These are phyloP conservation scores for Brachionus koreanus DNA, from an alignment of 1,140 invertebrate genomes.

Conservation along the genomic window DNA sequence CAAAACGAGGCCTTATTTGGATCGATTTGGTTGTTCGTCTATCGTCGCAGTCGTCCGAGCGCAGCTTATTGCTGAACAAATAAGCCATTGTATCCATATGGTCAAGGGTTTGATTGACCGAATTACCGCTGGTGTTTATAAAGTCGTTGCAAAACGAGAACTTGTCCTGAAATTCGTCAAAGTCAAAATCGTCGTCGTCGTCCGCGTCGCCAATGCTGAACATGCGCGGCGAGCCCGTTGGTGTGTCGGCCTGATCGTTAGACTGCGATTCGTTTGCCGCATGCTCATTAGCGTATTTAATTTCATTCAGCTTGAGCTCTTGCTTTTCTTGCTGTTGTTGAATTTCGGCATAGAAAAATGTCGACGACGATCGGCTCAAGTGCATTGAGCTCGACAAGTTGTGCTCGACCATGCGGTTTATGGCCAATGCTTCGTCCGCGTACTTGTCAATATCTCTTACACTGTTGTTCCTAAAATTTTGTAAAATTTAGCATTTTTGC, in stretches of 20 bases:
- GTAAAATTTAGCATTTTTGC: neutral
- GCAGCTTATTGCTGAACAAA: neutral
- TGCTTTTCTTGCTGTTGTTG: conserved; percentile 20
- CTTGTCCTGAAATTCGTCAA: conserved; percentile 3
- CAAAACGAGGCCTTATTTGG: neutral
- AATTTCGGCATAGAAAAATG: neutral
- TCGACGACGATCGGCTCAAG: neutral
- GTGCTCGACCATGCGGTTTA: conserved; percentile 30
- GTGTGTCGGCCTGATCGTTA: neutral
- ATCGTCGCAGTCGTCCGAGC: neutral
- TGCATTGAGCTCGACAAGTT: conserved; percentile 3
- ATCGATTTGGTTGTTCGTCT: neutral
- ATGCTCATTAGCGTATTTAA: neutral
- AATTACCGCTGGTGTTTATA: neutral
- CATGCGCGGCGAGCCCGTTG: neutral
- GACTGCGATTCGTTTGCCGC: neutral
- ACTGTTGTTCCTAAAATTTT: neutral
- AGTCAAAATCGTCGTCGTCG: conserved; percentile 13
- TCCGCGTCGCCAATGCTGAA: neutral
- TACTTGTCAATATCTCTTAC: conserved; percentile 41
- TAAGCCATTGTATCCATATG: conserved; percentile 15
- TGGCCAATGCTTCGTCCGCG: conserved; percentile 39
- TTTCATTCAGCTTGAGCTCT: conserved; percentile 1
- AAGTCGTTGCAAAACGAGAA: conserved; percentile 17
- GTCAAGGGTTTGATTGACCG: neutral